Base-by-base conservation (phyloP, 2,113 vertebrate species). In the Eolophus roseicapilla region DNA sequence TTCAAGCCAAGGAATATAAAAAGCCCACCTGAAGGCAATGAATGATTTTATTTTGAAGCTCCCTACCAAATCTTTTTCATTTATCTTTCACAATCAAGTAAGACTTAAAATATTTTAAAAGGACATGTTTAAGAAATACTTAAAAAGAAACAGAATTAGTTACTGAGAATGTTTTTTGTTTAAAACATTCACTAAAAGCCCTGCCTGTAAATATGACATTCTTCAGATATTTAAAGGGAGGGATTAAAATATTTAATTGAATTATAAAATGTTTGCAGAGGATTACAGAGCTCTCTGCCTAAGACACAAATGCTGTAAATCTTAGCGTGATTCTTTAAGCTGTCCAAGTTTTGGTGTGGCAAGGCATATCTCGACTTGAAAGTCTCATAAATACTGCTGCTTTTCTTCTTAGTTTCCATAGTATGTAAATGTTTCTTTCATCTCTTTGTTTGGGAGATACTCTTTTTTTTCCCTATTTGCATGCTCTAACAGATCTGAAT, bases 201-300 rank as follows among this genome's bases (percentile, higher is more conserved):
- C 24, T 41, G 77, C 39, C 28, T 71, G 57, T 25, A 88, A 78
- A 81, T 59, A 93, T 25, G 7, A 74, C 52, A 90, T 91, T 95
- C 80, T 90, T 95, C 41, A 68, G 21, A 37, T 82, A 71, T 55
- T 95, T 94, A 62, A 86, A 81, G 16, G 64, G 31, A 81, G 35
- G 21, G 33, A 93, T 92, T 86, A 93, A 96, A 86, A 91, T 86
- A 88, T 69, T 92, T 92, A 77, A 86, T 95, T 92, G 64, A 86
- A 75, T 91, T 92, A 64, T 64, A 73, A 90, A 93, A 73, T 76
- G 19, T 76, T 90, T 92, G 59, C 80, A 57, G 67, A 65, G 47
- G 52, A 94, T 93, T 94, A 93, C 52, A 87, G 64, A 63, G 17
- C 86, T 77, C 25, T 24, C 19, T 78, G 67, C 67, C 35, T 67